Evolutionary conservation across 2,888 invertebrate genomes (phyloP), one percentile per base, ranked within the genome.

Genomic region (Agrotis exclamationis): DNA sequence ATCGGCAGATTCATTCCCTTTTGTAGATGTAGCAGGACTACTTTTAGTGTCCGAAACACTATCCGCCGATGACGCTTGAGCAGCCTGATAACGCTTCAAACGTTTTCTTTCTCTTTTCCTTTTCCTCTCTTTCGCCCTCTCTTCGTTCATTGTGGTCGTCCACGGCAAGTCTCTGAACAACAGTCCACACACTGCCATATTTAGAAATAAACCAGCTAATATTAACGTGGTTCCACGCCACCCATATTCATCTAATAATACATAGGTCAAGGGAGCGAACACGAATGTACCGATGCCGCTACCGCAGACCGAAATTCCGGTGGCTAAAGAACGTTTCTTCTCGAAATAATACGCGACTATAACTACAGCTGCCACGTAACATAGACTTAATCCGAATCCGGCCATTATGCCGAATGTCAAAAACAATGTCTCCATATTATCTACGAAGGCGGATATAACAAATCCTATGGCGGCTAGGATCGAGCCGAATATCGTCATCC

Each of bases 311-410:
- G 98, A 98, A 63, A 98, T 96, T 0, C 98, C 98, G 16, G 98
- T 99, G 9, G 99, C 99, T 78, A 98, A 97, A 0, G 98, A 98
- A 72, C 98, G 96, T 88, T 97, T 97, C 91, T 98, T 98, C 88
- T 98, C 98, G 91, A 99, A 99, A 91, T 98, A 99, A 91, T 98
- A 98, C 1, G 98, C 98, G 45, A 99, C 98, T 82, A 98, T 98
- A 3, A 99, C 98, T 9, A 99, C 98, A 1, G 98, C 98, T n/a
- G 98, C 98, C 63, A 98, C 98, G 93, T 98, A 99, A 90, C 98
- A 98, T 73, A 98, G 96, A 85, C 98, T 98, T 78, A 99, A 95
- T 18, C 98, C 99, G 86, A 98, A 98, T 2, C 99, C 98, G 50
- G 98, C 97, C 87, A 98, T 96, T 20, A 98, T 96, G 28, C 98